These are phyloP conservation scores for Neotoma lepida DNA, from an alignment of 2,113 vertebrate genomes.

Conservation along the genomic window DNA sequence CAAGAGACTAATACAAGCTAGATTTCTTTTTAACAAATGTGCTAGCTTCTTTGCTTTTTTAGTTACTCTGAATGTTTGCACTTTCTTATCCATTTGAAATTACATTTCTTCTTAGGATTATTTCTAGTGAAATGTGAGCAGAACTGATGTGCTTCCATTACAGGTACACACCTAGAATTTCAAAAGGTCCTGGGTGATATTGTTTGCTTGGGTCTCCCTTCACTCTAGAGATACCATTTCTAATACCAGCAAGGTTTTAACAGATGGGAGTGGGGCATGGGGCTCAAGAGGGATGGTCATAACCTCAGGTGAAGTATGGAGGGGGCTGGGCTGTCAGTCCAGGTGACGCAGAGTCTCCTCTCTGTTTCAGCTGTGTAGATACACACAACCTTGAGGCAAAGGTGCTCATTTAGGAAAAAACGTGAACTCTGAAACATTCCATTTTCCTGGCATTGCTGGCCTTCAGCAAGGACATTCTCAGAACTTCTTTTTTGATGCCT, in stretches of 20 bases:
- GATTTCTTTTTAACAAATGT: neutral
- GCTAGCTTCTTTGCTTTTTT: conserved; percentile 18
- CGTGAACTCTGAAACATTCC: neutral
- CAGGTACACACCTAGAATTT: neutral
- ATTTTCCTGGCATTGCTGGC: neutral
- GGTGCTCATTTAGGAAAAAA: neutral
- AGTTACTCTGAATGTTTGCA: neutral
- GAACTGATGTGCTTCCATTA: conserved; percentile 5
- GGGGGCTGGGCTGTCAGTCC: too few species aligned
- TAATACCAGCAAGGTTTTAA: neutral
- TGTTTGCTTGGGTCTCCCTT: neutral
- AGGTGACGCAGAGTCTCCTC: neutral
- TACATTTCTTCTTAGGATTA: neutral
- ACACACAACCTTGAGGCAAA: neutral
- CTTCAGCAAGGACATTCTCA: neutral
- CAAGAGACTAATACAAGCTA: neutral
- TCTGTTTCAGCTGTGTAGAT: neutral
- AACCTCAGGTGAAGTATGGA: neutral
- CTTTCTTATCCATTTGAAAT: neutral
- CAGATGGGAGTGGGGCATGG: rapidly evolving
- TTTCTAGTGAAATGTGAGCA: neutral
- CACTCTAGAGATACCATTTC: neutral
- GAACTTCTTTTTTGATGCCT: neutral
- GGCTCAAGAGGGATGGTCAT: neutral
- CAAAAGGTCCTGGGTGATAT: neutral